Evolutionary conservation across 2,113 vertebrate genomes (phyloP).

Genomic region (Gallinago paraguaiae): DNA sequence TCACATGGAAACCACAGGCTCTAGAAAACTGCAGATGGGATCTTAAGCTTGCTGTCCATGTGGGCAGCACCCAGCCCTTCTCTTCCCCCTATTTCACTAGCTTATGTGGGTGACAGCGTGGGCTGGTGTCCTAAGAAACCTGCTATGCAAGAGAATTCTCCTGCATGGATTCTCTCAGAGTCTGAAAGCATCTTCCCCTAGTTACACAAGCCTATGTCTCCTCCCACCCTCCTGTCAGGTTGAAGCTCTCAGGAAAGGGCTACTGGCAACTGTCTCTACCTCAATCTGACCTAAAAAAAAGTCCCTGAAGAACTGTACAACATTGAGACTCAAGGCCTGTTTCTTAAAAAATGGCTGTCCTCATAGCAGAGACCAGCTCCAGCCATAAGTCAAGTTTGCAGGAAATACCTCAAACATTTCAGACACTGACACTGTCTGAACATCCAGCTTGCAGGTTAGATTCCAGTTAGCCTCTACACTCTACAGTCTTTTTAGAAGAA

Average conservation of each 20-base stretch:
- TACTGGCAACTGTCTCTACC: neutral
- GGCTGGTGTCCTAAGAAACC: neutral
- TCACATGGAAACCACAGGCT: neutral
- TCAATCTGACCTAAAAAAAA: neutral
- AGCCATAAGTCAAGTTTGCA: neutral
- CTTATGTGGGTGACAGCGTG: accelerated
- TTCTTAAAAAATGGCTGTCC: neutral
- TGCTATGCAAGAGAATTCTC: neutral
- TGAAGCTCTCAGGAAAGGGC: neutral
- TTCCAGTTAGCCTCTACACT: neutral
- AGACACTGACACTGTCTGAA: neutral
- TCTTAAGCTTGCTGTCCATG: neutral
- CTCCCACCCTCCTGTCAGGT: neutral
- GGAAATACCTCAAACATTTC: neutral
- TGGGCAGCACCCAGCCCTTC: neutral
- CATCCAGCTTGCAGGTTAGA: neutral
- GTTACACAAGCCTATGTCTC: neutral
- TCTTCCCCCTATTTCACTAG: neutral
- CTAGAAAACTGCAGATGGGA: neutral
- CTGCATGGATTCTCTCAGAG: neutral
- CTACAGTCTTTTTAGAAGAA: neutral
- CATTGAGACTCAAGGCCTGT: neutral
- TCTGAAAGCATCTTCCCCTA: neutral
- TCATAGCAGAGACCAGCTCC: neutral
- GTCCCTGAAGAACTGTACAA: neutral